phyloP scores from a whole-genome alignment of 2,888 invertebrate genomes.

The Cordilura impudica region DNA sequence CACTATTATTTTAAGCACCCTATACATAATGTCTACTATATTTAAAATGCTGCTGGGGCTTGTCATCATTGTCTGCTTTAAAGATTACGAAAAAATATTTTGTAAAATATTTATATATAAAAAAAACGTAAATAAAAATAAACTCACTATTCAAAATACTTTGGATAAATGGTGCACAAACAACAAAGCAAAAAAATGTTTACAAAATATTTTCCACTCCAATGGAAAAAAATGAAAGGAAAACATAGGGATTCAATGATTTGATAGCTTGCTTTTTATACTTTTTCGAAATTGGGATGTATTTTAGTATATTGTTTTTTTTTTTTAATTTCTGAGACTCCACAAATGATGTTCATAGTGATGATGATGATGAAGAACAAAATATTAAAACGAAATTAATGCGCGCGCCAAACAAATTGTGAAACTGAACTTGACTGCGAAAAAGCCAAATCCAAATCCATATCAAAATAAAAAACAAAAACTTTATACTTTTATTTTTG shows the following conservation, averaged over 20 bases:
- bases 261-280: not conserved
- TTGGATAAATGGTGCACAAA: conserved; percentile 21
- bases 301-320: not conserved
- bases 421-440: conserved; percentile 75
- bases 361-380: conserved; percentile 51
- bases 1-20: too few species aligned
- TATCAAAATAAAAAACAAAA: conserved; percentile 66
- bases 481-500: conserved; percentile 41
- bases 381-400: conserved; percentile 66
- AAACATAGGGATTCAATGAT: conserved; percentile 30
- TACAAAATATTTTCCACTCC: conserved; percentile 74
- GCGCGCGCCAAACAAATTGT: conserved; percentile 71
- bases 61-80: conserved; percentile 68
- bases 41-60: not conserved
- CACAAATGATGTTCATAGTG: conserved; percentile 42
- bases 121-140: conserved; percentile 66
- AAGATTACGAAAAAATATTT: conserved; percentile 73
- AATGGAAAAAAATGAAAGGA: conserved; percentile 69
- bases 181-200: conserved; percentile 69
- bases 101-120: conserved; percentile 69
- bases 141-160: conserved; percentile 66
- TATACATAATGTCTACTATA: not conserved
- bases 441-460: conserved; percentile 66
- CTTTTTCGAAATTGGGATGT: conserved; percentile 19
- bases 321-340: conserved; percentile 18